A percentile compares a stretch with the other conserved stretches of the same genome.
Conservation (phyloP, 2,888 invertebrate genomes). For the Morpho deidamia region DNA sequence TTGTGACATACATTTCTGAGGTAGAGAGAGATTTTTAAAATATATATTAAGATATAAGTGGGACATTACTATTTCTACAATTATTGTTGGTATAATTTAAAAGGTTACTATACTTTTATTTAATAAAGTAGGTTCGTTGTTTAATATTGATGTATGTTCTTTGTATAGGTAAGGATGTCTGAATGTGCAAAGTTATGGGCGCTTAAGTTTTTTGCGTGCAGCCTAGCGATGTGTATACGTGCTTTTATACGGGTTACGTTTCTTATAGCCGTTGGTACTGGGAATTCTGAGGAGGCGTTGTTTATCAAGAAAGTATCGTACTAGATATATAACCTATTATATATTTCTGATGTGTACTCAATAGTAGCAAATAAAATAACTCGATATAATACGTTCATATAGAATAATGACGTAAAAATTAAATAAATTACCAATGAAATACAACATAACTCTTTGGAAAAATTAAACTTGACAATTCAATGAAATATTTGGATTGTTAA, state of each 20-base stretch:
- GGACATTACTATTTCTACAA: too few species aligned
- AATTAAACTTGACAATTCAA: too few species aligned
- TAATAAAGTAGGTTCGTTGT: background rate
- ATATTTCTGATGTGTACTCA: slow-evolving; percentile 14
- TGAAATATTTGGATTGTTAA: too few species aligned
- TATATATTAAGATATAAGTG: too few species aligned
- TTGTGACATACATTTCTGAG: too few species aligned
- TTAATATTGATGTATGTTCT: background rate
- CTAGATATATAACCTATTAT: slow-evolving; percentile 1
- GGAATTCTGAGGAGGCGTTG: slow-evolving; percentile 27
- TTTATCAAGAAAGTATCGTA: slow-evolving; percentile 23
- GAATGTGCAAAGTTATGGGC: slow-evolving; percentile 12
- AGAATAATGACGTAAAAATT: background rate
- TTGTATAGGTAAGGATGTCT: too few species aligned
- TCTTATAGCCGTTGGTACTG: slow-evolving; percentile 23
- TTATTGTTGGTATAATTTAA: too few species aligned
- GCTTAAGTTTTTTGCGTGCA: slow-evolving; percentile 18
- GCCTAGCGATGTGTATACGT: slow-evolving; percentile 15
- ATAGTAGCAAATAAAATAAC: slow-evolving; percentile 10
- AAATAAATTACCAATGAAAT: too few species aligned
- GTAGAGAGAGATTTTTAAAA: too few species aligned
- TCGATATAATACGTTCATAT: background rate
- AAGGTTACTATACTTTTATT: background rate
- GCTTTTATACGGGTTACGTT: slow-evolving; percentile 23
- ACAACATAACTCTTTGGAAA: too few species aligned